Evolutionary conservation across 2,113 vertebrate species (phyloP), one percentile per base, ranked within the genome.

Genomic region (Gavia stellata): DNA sequence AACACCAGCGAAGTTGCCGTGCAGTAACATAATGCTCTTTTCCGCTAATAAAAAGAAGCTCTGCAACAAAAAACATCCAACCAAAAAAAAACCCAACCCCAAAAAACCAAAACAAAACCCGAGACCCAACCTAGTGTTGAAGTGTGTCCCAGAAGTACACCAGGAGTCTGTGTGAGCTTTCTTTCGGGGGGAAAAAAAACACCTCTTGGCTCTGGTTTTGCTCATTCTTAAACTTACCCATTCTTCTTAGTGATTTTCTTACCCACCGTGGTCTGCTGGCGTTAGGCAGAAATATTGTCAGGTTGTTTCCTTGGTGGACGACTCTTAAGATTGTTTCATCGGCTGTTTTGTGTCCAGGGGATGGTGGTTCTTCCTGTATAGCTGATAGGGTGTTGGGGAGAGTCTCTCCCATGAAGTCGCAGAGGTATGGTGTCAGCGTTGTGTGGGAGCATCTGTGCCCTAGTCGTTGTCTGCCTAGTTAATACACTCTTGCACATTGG

Each of bases 401-500:
- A 72, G 29, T 53, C 36, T 33, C 17, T 55, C 12, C 12, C 3
- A 3, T 19, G 58, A 70, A 9, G 47, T 47, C 20, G 12, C 15
- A 6, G 75, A 55, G 42, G 26, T 38, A 15, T 6, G 24, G 42
- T 61, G 80, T 56, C 42, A 25, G 49, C 3, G 2, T n/a, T 31
- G 4, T 52, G 23, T 34, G 78, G 58, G 47, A 74, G 26, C 40
- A 34, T 40, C n/a, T 40, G 53, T 49, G n/a, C 40, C 36, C 15
- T 14, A 5, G 53, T 50, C 2, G 1, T 0, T 63, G 38, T 50
- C 55, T 63, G 21, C 40, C 23, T 40, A 23, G 70, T 31, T 70
- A 9, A 31, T 24, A 3, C 2, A 4, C 28, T 82, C 21, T 26
- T 61, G n/a, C 0, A 1, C 16, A 4, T 45, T 2, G 10, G 9